phyloP scores from a whole-genome alignment of 1,140 invertebrate genomes.

The Onthophagus taurus region DNA sequence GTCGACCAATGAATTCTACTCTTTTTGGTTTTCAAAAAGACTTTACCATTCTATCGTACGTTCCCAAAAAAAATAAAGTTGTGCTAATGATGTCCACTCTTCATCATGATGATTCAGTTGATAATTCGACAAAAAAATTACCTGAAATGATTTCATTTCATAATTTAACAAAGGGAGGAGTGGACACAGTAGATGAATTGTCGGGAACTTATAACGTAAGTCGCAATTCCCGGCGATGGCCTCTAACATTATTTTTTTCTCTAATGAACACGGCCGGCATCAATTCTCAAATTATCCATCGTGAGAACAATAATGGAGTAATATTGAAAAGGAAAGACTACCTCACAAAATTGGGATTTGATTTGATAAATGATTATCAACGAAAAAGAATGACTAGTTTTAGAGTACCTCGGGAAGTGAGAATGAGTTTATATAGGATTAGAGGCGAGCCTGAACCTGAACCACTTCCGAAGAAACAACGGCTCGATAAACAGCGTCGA shows the following conservation, averaged over 20 bases:
- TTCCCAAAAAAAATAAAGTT: constrained; percentile 11
- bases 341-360: constrained; percentile 5
- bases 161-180: not conserved
- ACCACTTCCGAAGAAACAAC: not conserved
- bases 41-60: constrained; percentile 5
- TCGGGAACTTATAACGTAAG: not conserved
- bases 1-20: constrained; percentile 5
- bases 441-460: not conserved
- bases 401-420: not conserved
- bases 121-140: constrained; percentile 10
- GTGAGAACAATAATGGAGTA: constrained; percentile 5
- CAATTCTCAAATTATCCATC: constrained; percentile 4
- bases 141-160: not conserved
- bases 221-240: not conserved
- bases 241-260: constrained; percentile 1
- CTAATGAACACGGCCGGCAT: constrained; percentile 2
- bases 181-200: constrained; percentile 2
- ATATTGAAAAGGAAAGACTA: constrained; percentile 6
- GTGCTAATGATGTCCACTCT: constrained; percentile 5
- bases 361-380: constrained; percentile 4
- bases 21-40: constrained; percentile 23
- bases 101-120: not conserved
- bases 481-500: not conserved
- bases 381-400: not conserved
- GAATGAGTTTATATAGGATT: not conserved